These are phyloP conservation scores for Macrochelys suwanniensis DNA, from an alignment of 2,797 vertebrate genomes.

Conservation along the genomic window DNA sequence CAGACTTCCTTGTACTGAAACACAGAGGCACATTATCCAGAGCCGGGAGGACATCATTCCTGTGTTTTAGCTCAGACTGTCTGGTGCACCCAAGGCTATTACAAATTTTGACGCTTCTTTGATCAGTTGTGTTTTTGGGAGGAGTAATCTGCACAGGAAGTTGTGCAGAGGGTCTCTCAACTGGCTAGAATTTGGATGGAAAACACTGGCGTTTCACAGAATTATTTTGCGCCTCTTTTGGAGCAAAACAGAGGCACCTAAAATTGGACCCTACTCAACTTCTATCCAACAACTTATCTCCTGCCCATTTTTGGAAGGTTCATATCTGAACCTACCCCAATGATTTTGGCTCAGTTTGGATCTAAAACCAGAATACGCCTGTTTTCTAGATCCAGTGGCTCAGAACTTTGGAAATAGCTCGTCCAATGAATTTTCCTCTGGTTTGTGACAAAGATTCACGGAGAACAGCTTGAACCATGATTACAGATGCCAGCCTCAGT, in stretches of 20 bases:
- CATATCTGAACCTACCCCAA: not conserved
- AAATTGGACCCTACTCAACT: not conserved
- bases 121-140: accelerated
- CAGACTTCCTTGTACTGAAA: not conserved
- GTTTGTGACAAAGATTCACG: not conserved
- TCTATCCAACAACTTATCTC: not conserved
- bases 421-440: not conserved
- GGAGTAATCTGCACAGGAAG: not conserved
- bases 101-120: not conserved
- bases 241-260: not conserved
- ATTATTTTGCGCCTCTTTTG: not conserved
- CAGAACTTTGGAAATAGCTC: not conserved
- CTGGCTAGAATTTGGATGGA: not conserved
- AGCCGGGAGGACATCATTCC: not conserved
- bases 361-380: accelerated
- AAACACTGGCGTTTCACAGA: accelerated
- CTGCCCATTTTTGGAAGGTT: not conserved
- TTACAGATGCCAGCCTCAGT: not conserved
- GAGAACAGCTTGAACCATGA: not conserved
- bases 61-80: not conserved
- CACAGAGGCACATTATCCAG: not conserved
- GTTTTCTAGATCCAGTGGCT: not conserved
- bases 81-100: not conserved
- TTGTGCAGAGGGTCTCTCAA: not conserved
- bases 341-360: not conserved